A percentile compares a stretch with the other conserved stretches of the same genome.
Evolutionary conservation across 2,797 vertebrate genomes (phyloP).

Genomic region (Cephalopachus bancanus): DNA sequence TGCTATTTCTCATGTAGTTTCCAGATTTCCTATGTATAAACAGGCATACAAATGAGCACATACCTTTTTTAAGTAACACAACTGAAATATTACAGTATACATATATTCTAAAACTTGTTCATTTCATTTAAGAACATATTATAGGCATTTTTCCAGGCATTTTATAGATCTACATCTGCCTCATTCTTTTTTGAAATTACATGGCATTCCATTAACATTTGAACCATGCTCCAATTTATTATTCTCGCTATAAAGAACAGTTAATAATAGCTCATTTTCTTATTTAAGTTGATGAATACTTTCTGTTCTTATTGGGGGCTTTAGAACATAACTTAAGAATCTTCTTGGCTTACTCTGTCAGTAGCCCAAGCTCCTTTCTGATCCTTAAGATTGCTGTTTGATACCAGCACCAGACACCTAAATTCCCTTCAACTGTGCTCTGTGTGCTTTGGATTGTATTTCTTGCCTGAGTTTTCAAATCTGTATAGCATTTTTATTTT

Average conservation of each 20-base stretch:
- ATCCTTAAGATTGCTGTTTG: background rate
- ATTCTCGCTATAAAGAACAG: background rate
- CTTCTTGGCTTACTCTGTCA: background rate
- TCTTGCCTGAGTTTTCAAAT: background rate
- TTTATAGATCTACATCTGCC: background rate
- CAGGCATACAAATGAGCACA: background rate
- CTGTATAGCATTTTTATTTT: constrained; percentile 12
- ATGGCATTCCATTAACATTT: background rate
- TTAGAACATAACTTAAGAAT: background rate
- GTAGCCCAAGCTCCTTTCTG: background rate
- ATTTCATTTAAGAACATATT: background rate
- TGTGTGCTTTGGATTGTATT: background rate
- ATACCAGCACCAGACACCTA: background rate
- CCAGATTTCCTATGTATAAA: background rate
- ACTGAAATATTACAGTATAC: background rate
- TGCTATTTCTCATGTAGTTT: background rate
- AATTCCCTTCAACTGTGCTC: background rate
- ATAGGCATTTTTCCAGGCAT: background rate
- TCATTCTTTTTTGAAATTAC: background rate
- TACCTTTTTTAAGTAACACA: background rate
- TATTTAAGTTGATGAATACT: constrained; percentile 9
- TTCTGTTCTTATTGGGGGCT: constrained; percentile 20
- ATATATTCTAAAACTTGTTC: background rate
- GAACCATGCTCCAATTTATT: background rate
- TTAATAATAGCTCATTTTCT: constrained; percentile 15